Evolutionary conservation across 2,797 vertebrate species (phyloP), one percentile per base, ranked within the genome.

Genomic region (Aeoliscus strigatus): DNA sequence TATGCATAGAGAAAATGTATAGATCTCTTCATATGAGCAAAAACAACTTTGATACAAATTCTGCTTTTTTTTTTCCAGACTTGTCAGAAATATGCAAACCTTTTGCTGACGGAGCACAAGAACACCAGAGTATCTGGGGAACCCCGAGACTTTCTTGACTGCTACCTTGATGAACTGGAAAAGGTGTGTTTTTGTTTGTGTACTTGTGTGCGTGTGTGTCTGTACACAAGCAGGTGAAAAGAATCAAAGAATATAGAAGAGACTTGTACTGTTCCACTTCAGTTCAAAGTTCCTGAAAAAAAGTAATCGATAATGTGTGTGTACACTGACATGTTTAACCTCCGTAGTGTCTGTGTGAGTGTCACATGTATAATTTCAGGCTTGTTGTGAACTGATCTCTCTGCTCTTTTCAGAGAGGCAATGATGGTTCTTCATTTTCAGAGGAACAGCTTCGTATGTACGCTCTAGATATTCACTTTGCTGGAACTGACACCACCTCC

Each of bases 401-500:
- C 27, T n/a, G 5, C 31, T 2, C 10, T 48, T 21, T 34, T 21
- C 15, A 58, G 55, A 33, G 24, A 45, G 40, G 33, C 14, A 27
- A 42, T 4, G 49, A 55, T 1, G 2, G 1, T 5, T 50, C 53
- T n/a, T 29, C 52, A 10, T 89, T 92, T 58, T 46, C 65, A 29
- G 81, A 87, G 9, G 27, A 47, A 0, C 49, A 70, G 3, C 60
- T 91, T 1, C 8, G 31, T 1, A 35, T 42, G 2, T 51, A 27
- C 0, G 3, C 57, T 13, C 0, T 79, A 2, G 79, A 78, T 39
- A 48, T 88, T 27, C 67, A 88, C 32, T 1, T 66, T 48, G 86
- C 79, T 51, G 89, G 84, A 27, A 88, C 84, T n/a, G 89, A 91
- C 49, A 87, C 84, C 0, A 84, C 77, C 1, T 75, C 82, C 38